Base-by-base conservation (phyloP, 2,797 vertebrate genomes). In the Lithobates sylvaticus region DNA sequence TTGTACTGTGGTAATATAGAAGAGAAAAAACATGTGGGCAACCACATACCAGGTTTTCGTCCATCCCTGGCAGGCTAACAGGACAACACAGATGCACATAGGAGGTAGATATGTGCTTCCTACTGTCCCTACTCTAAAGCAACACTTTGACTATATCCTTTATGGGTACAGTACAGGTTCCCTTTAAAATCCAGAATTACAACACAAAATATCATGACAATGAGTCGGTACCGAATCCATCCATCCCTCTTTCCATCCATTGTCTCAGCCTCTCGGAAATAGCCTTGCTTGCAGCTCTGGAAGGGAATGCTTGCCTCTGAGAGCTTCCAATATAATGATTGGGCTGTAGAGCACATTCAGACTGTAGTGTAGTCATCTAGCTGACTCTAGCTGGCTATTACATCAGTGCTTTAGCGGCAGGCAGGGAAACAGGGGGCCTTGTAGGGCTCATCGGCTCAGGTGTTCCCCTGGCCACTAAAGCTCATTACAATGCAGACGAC, bases 381-480 rank as follows among this genome's bases (percentile, higher is more conserved):
- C 72, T 26, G 42, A 64, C 1, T 5, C 32, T 29, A 29, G 29
- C 29, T 80, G 89, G 79, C 81, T 81, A 29, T 90, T 89, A 90
- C 69, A 68, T 88, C 91, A 89, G 84, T 77, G 67, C 81, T 88
- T 18, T n/a, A 0, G 76, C 3, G 44, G 61, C 77, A 54, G 42
- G 61, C 10, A 61, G 27, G 21, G 68, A 79, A 36, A 85, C 85
- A 84, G 84, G 67, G 27, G 64, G 71, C 79, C 27, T 84, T 85
- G 82, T 78, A 71, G 73, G 88, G 87, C 80, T 76, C 90, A 85
- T 89, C 88, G 91, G 92, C 92, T 93, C 92, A 93, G 91, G 92
- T 93, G 93, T 89, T 84, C n/a, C 81, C 78, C 68, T 54, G 50
- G 85, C 1, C 1, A 78, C 78, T 39, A 91, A 87, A 91, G 88